Conservation (phyloP, 2,113 vertebrate genomes). For the Eretmochelys imbricata region DNA sequence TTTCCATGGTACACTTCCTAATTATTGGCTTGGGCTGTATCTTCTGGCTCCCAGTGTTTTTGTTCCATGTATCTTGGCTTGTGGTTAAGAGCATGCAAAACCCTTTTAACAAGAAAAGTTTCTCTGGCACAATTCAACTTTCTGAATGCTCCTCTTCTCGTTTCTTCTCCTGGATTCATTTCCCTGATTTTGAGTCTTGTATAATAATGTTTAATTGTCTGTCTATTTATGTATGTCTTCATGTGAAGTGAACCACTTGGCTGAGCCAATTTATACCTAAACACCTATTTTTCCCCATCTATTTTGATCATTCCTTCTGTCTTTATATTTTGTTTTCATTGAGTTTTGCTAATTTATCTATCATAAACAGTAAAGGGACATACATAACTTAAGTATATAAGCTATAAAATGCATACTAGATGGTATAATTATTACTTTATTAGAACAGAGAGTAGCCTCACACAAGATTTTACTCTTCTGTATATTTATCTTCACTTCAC, state of each 20-base stretch:
- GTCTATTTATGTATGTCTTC: not conserved
- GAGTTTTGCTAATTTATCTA: not conserved
- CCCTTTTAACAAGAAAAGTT: not conserved
- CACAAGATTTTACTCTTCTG: constrained; percentile 19
- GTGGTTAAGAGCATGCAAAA: constrained; percentile 11
- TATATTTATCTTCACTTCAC: constrained; percentile 44
- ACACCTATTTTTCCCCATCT: not conserved
- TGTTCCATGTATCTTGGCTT: constrained; percentile 10
- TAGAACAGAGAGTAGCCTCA: constrained; percentile 41
- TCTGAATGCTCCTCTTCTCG: not conserved
- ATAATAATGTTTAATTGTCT: not conserved
- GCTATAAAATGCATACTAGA: not conserved
- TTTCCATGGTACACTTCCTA: not conserved
- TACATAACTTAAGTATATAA: not conserved
- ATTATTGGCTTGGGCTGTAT: not conserved
- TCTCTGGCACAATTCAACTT: not conserved
- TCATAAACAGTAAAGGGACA: not conserved
- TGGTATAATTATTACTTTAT: constrained; percentile 32
- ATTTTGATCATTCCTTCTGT: not conserved
- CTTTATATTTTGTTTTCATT: not conserved
- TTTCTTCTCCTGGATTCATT: not conserved
- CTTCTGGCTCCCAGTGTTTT: not conserved
- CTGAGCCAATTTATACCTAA: not conserved
- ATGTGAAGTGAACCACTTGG: not conserved
- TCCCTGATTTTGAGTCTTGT: not conserved